These are phyloP conservation scores for Manacus vitellinus DNA, from an alignment of 2,113 vertebrate genomes.

Conservation along the genomic window DNA sequence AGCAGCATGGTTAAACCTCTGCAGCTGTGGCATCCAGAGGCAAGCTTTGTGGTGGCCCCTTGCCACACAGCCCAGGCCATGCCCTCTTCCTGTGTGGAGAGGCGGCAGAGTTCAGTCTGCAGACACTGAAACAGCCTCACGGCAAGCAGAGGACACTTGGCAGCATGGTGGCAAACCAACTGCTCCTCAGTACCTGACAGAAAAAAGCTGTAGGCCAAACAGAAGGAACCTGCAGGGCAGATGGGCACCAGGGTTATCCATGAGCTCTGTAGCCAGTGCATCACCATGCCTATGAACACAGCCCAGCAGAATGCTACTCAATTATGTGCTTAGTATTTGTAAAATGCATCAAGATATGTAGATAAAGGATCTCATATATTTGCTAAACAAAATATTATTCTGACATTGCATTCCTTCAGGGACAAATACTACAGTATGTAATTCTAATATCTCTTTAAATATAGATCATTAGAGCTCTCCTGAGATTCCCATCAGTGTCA, in stretches of 20 bases:
- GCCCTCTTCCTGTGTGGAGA: not conserved
- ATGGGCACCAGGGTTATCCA: not conserved
- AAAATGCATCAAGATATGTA: not conserved
- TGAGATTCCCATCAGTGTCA: not conserved
- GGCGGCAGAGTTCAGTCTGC: not conserved
- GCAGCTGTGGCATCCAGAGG: not conserved
- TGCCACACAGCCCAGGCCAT: not conserved
- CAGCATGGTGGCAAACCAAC: not conserved
- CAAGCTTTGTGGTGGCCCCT: not conserved
- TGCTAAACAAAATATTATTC: not conserved
- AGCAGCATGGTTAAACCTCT: not conserved
- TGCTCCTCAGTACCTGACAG: not conserved
- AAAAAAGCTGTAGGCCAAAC: not conserved
- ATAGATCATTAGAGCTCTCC: not conserved
- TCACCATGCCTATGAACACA: not conserved
- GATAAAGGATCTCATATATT: not conserved
- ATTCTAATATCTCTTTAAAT: conserved; percentile 6
- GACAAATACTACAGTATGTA: not conserved
- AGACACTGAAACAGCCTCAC: not conserved
- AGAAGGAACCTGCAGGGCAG: not conserved
- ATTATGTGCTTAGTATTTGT: not conserved
- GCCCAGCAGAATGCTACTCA: not conserved
- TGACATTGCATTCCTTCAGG: not conserved
- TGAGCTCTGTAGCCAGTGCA: not conserved
- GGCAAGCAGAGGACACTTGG: not conserved